These are phyloP conservation scores for Hirudinaria manillensis DNA, from an alignment of 2,888 invertebrate species.

Conservation along the genomic window DNA sequence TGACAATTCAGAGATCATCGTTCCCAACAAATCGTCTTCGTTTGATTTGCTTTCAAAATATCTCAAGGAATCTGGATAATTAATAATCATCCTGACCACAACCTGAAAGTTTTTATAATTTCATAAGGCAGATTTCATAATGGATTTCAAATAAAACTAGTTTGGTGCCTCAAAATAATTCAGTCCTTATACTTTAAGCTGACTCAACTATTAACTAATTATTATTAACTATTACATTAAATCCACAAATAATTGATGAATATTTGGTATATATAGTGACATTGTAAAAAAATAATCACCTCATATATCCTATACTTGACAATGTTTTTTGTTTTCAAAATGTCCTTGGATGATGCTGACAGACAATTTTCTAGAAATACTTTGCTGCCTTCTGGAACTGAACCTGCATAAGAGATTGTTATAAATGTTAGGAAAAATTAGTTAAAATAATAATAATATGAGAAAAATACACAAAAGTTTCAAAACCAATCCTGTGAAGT, in stretches of 20 bases:
- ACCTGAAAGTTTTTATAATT: constrained; percentile 2
- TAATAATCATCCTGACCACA: constrained; percentile 8
- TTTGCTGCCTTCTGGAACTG: constrained; percentile 54
- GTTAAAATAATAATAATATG: too few relatives aligned
- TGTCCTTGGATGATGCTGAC: constrained; percentile 53
- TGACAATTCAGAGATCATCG: constrained; percentile 62
- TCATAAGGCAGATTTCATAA: background rate
- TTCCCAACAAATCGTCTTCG: constrained; percentile 58
- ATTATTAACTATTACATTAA: background rate
- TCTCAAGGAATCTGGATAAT: background rate
- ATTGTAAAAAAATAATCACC: constrained; percentile 50
- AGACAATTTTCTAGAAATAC: constrained; percentile 60
- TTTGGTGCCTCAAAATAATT: too few relatives aligned
- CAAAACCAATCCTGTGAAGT: background rate
- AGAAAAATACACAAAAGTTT: background rate
- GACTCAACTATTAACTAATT: background rate
- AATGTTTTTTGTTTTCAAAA: constrained; percentile 60
- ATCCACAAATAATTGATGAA: background rate
- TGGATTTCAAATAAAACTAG: background rate
- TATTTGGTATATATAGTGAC: too few relatives aligned
- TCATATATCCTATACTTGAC: constrained; percentile 68
- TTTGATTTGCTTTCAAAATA: background rate
- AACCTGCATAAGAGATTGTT: constrained; percentile 37
- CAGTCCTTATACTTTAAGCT: background rate
- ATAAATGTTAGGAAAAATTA: background rate